Evolutionary conservation across 2,888 invertebrate species (phyloP), one percentile per base, ranked within the genome.

Genomic region (Calliopum simillimum): DNA sequence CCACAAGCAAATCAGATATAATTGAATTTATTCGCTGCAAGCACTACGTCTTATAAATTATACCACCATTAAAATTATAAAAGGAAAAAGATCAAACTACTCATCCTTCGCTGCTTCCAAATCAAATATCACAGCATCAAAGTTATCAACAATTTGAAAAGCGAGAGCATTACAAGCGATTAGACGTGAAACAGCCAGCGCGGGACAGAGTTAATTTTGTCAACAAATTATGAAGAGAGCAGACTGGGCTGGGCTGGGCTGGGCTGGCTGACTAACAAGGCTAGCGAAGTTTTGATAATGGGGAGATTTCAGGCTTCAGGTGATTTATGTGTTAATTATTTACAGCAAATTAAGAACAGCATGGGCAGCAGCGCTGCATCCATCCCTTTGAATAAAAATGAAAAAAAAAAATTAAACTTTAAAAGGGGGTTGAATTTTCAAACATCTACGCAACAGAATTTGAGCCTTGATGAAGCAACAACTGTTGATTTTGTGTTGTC

Each of bases 251-350:
- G 55, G 11, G 2, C 14, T 2, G n/a, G 23, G 3, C n/a, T 11
- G 33, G n/a, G 41, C 19, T 11, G 43, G 58, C 14, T 59, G 33
- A 13, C 6, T 6, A 33, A 33, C 33, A 33, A 33, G 33, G 44
- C 13, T 16, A 44, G 43, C 44, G 23, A 23, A 53, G 23, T 1
- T 53, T 53, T 61, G 16, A 4, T 43, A 11, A 4, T 43, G 5
- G 61, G 33, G 58, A 16, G 61, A 33, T 8, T 8, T 12, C 23
- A n/a, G 12, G 4, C 16, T 43, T n/a, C 8, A 8, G 33, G 33
- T 61, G 61, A 61, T 61, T 61, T 61, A 61, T 61, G 61, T 61
- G 61, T 61, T 61, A 61, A 61, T 61, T 61, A 61, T 46, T 61
- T 61, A 61, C 61, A 61, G 61, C 61, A 61, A 61, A 44, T 61